Conservation (phyloP, 2,113 vertebrate species). For the Pterophyllum scalare region DNA sequence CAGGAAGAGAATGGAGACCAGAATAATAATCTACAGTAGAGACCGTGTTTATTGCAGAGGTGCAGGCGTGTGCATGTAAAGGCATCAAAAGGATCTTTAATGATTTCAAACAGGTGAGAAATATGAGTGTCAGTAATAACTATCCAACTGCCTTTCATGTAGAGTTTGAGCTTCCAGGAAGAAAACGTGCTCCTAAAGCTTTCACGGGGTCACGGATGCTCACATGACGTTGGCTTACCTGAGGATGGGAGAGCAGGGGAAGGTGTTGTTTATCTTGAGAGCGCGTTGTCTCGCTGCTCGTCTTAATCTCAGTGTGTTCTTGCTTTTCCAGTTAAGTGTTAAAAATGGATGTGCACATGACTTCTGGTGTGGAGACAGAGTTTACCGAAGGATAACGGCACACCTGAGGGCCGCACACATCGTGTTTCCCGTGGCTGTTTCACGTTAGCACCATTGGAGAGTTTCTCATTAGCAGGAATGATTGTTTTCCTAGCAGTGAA, state of each 20-base stretch:
- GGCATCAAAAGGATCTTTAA: background rate
- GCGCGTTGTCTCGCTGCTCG: background rate
- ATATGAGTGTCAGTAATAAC: background rate
- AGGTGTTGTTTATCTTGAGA: conserved; percentile 3
- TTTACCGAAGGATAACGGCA: too few species aligned
- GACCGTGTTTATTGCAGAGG: too few species aligned
- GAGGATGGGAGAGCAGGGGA: background rate
- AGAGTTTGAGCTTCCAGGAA: background rate
- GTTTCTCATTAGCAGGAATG: background rate
- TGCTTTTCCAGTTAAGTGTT: background rate
- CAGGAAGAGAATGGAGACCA: too few species aligned
- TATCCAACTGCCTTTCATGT: background rate
- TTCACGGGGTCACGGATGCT: background rate
- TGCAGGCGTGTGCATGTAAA: background rate
- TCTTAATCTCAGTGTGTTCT: conserved; percentile 1
- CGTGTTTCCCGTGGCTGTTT: background rate
- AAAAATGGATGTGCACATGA: background rate
- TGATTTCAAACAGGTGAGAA: background rate
- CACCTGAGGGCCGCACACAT: too few species aligned
- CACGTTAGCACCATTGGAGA: too few species aligned
- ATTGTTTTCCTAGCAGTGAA: background rate
- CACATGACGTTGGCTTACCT: background rate
- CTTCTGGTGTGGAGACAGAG: too few species aligned
- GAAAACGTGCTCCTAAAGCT: background rate
- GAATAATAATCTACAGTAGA: too few species aligned